These are phyloP conservation scores for Tympanoctomys barrerae DNA, from an alignment of 2,797 vertebrate species.

Conservation along the genomic window DNA sequence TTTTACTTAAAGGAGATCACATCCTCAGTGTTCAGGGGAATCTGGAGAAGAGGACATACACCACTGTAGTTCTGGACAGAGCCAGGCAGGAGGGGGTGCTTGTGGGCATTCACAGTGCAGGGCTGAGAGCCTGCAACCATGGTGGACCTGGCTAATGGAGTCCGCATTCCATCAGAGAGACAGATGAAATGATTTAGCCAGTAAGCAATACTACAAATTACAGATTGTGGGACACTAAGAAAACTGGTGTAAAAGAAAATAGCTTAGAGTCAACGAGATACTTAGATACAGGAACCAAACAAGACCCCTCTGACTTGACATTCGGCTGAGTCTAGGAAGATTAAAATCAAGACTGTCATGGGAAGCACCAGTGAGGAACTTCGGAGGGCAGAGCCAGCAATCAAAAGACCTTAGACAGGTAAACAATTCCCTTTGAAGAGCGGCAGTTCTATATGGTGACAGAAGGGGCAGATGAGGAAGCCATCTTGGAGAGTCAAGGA, in stretches of 20 bases:
- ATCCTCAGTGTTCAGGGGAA: not conserved
- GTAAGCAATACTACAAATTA: not conserved
- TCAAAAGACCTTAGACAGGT: not conserved
- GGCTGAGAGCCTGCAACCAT: not conserved
- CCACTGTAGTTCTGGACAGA: not conserved
- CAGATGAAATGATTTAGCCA: not conserved
- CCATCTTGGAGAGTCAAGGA: not conserved
- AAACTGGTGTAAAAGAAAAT: not conserved
- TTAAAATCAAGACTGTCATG: not conserved
- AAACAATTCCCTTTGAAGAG: not conserved
- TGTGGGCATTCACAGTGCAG: not conserved
- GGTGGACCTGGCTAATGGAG: not conserved
- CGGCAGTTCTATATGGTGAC: not conserved
- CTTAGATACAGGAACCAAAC: not conserved
- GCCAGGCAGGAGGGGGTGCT: not conserved
- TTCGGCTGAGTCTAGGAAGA: not conserved
- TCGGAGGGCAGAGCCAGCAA: not conserved
- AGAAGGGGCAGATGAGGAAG: not conserved
- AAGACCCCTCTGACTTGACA: not conserved
- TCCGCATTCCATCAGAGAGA: not conserved
- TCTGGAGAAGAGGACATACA: not conserved
- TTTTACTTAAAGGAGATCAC: constrained; percentile 8
- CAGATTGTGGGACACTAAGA: not conserved
- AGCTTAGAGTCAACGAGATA: not conserved
- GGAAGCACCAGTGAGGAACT: not conserved